A percentile compares a stretch with the other conserved stretches of the same genome.
phyloP scores from a whole-genome alignment of 2,113 vertebrate species.

The Tachycineta bicolor region DNA sequence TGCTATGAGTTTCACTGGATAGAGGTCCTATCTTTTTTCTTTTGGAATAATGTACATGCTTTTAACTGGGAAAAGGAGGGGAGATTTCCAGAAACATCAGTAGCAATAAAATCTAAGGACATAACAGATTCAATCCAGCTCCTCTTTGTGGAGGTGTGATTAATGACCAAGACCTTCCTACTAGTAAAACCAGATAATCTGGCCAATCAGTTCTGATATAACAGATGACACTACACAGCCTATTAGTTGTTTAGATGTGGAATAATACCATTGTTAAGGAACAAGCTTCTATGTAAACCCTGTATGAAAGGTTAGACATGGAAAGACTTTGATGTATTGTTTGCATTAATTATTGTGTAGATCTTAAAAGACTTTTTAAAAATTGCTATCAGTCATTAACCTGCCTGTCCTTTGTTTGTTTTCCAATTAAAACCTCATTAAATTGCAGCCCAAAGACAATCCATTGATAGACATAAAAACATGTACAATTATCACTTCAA shows the following conservation, averaged over 20 bases:
- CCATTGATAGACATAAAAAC: background rate
- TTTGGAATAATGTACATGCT: background rate
- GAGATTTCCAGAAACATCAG: background rate
- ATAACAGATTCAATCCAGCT: background rate
- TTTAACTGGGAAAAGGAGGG: background rate
- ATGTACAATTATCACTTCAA: background rate
- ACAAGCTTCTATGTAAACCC: slow-evolving; percentile 13
- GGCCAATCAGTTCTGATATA: slow-evolving; percentile 63
- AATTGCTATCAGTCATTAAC: slow-evolving; percentile 45
- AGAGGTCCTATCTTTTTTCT: background rate
- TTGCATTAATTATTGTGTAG: slow-evolving; percentile 37
- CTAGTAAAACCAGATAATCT: slow-evolving; percentile 30
- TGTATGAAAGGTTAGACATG: slow-evolving; percentile 29
- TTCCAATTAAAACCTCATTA: slow-evolving; percentile 51
- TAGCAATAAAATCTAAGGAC: background rate
- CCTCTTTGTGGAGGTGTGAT: slow-evolving; percentile 58
- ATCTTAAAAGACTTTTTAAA: background rate
- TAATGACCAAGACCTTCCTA: slow-evolving; percentile 60
- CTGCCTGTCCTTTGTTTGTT: background rate
- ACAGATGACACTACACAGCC: slow-evolving; percentile 35
- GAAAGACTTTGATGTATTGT: slow-evolving; percentile 56
- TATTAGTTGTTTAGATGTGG: slow-evolving; percentile 63
- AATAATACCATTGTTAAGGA: slow-evolving; percentile 62
- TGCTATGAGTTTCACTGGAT: background rate
- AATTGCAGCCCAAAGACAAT: background rate